Conservation (phyloP, 2,113 vertebrate species). For the Pyxicephalus adspersus region DNA sequence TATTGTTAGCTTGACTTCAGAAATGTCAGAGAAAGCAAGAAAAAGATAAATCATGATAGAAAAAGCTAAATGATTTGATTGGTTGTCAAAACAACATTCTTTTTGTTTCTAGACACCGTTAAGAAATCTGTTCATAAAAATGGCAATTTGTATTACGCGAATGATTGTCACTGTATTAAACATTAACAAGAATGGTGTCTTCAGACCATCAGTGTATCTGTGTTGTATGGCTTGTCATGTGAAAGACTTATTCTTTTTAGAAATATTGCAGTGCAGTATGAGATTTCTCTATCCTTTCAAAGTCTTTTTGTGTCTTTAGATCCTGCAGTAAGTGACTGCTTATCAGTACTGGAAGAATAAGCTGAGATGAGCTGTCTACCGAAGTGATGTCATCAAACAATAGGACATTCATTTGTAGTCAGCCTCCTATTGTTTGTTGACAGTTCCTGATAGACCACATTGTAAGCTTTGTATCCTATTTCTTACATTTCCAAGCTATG, state of each 20-base stretch:
- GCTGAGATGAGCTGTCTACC: constrained; percentile 35
- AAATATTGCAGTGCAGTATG: background rate
- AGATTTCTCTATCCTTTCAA: background rate
- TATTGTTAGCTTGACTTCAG: background rate
- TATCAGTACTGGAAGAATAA: constrained; percentile 33
- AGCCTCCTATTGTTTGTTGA: constrained; percentile 48
- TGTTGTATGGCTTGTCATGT: background rate
- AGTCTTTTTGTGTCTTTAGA: background rate
- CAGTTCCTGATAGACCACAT: constrained; percentile 38
- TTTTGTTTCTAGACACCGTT: background rate
- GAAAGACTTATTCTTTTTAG: background rate
- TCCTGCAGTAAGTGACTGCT: constrained; percentile 6
- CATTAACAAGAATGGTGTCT: too few species aligned
- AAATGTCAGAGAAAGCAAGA: background rate
- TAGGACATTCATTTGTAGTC: constrained; percentile 44
- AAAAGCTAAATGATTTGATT: background rate
- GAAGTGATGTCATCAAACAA: constrained; percentile 54
- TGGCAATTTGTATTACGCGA: too few species aligned
- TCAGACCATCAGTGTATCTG: background rate
- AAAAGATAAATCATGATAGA: background rate
- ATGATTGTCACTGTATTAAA: too few species aligned
- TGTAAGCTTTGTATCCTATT: constrained; percentile 20
- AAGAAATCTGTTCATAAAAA: background rate
- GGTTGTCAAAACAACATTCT: background rate
- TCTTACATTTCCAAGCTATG: constrained; percentile 14